phyloP scores from a whole-genome alignment of 2,888 invertebrate species.

The Xanthia icteritia region DNA sequence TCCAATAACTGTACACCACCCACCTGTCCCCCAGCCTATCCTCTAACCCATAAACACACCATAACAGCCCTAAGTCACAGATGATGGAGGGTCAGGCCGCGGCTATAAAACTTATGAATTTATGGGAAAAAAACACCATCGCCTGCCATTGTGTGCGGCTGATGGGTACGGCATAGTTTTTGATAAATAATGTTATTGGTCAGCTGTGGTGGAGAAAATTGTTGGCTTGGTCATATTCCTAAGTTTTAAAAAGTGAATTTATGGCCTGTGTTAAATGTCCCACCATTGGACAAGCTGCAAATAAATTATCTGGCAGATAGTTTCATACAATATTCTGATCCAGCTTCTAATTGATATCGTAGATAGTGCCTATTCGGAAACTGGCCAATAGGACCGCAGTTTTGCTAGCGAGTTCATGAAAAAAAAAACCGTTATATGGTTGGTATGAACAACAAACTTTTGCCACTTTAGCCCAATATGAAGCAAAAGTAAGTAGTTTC shows the following conservation, averaged over 20 bases:
- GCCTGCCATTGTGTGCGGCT: conserved; percentile 65
- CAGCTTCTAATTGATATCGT: not conserved
- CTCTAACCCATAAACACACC: conserved; percentile 73
- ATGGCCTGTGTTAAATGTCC: not conserved
- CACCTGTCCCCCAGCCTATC: conserved; percentile 69
- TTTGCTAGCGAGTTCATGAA: not conserved
- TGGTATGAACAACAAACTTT: not conserved
- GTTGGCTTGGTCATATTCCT: not conserved
- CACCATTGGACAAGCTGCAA: not conserved
- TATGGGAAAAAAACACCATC: conserved; percentile 80
- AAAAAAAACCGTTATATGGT: not conserved
- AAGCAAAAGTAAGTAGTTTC: not conserved
- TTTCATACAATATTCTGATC: not conserved
- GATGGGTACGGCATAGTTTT: conserved; percentile 62
- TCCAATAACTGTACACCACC: conserved; percentile 35
- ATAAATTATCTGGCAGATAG: not conserved
- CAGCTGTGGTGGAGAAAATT: not conserved
- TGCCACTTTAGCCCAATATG: not conserved
- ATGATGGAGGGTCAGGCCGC: conserved; percentile 71
- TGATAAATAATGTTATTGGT: conserved; percentile 58
- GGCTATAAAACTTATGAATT: conserved; percentile 82
- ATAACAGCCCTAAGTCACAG: conserved; percentile 74
- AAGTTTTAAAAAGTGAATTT: not conserved
- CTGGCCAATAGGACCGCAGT: not conserved
- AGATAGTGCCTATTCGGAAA: not conserved